Percentiles rank a stretch among this genome's conserved stretches.
Evolutionary conservation across 2,113 vertebrate species (phyloP).

Genomic region (Barbus barbus): DNA sequence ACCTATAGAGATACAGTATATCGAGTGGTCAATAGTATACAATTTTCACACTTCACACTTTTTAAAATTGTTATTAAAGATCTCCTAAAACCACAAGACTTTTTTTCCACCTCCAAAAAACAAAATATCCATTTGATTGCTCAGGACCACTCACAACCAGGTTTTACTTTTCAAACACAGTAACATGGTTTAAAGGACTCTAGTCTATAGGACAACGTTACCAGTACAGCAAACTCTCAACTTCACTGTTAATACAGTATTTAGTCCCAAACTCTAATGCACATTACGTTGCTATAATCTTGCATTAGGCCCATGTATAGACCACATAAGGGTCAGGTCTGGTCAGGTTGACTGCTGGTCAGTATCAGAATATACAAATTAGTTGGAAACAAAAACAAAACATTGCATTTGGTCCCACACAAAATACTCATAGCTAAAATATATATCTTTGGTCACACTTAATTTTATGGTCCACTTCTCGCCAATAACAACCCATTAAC

Average conservation of each 20-base stretch:
- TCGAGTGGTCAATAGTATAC: constrained; percentile 40
- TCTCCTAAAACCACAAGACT: not conserved
- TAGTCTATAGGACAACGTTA: not conserved
- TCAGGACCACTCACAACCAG: not conserved
- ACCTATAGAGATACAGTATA: constrained; percentile 56
- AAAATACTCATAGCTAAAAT: not conserved
- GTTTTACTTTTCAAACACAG: not conserved
- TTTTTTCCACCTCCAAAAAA: too few relatives aligned
- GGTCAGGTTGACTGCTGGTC: not conserved
- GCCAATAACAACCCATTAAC: too few relatives aligned
- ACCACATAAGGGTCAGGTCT: not conserved
- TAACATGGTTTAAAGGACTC: not conserved
- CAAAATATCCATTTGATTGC: not conserved
- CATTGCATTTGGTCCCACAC: not conserved
- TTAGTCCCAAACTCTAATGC: not conserved
- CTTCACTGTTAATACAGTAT: not conserved
- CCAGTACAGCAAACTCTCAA: not conserved
- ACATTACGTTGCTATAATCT: not conserved
- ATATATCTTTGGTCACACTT: not conserved
- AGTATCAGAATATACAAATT: not conserved
- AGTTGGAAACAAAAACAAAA: not conserved
- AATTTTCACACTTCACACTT: constrained; percentile 54
- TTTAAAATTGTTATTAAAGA: constrained; percentile 5
- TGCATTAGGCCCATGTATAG: not conserved
- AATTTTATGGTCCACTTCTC: too few relatives aligned